These are phyloP conservation scores for Trichogramma pretiosum DNA, from an alignment of 1,140 invertebrate species.

Conservation along the genomic window DNA sequence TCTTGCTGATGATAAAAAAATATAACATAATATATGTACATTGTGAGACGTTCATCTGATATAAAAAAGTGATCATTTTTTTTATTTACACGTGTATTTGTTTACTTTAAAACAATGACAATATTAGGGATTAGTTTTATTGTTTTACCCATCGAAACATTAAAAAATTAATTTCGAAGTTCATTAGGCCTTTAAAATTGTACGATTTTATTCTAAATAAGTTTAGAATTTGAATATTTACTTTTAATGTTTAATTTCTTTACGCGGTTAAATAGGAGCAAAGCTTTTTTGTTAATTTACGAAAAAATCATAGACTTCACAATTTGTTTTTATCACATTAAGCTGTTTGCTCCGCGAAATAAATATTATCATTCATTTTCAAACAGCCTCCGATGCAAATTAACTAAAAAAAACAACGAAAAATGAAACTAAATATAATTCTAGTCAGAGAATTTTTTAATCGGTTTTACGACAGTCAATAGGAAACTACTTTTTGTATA, in stretches of 20 bases:
- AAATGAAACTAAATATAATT: constrained; percentile 13
- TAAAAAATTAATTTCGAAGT: constrained; percentile 10
- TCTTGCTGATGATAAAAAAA: constrained; percentile 25
- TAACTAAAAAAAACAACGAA: constrained; percentile 9
- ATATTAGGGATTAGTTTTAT: background rate
- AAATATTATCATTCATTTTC: constrained; percentile 2
- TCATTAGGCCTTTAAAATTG: background rate
- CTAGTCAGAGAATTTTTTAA: constrained; percentile 13
- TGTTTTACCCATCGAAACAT: constrained; percentile 5
- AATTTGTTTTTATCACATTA: constrained; percentile 13
- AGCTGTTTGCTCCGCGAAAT: constrained; percentile 12
- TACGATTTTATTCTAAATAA: constrained; percentile 11
- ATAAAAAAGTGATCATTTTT: constrained; percentile 16
- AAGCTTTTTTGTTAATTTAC: constrained; percentile 1
- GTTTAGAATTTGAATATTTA: constrained; percentile 4
- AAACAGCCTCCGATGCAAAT: constrained; percentile 9
- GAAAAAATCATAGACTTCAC: constrained; percentile 10
- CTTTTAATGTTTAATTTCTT: background rate
- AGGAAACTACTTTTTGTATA: constrained; percentile 1
- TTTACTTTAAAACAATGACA: constrained; percentile 9
- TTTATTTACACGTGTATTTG: constrained; percentile 24
- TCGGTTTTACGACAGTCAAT: constrained; percentile 15
- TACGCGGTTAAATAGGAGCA: constrained; percentile 1
- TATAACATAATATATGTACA: constrained; percentile 23
- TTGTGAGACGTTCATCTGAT: constrained; percentile 8